Percentiles rank a stretch among this genome's conserved stretches.
Evolutionary conservation across 2,888 invertebrate genomes (phyloP).

Genomic region (Meganola albula): DNA sequence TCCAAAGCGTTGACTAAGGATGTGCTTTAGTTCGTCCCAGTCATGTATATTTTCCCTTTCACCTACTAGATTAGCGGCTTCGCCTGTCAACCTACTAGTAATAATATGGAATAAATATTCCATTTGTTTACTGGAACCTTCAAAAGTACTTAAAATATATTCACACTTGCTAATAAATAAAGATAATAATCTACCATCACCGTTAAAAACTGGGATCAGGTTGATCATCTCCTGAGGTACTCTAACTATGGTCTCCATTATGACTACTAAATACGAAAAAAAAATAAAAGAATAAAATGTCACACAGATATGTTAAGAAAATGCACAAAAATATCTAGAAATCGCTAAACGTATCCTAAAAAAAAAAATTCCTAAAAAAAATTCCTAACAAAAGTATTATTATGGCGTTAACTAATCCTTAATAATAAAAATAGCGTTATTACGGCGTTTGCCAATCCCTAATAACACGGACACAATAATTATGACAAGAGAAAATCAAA

Average conservation of each 20-base stretch:
- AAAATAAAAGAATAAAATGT: no score
- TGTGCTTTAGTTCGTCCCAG: neutral
- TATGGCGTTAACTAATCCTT: no score
- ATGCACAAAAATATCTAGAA: no score
- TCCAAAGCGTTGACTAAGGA: neutral
- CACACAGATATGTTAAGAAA: no score
- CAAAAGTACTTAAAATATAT: neutral
- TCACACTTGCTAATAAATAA: constrained; percentile 1
- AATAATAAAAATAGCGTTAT: no score
- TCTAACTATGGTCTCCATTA: neutral
- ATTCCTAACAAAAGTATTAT: no score
- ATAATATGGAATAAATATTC: neutral
- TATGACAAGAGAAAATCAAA: no score
- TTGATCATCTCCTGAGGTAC: neutral
- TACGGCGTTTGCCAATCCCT: no score
- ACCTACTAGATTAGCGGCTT: constrained; percentile 2
- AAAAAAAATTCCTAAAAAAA: no score
- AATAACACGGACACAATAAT: no score
- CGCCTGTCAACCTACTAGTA: constrained; percentile 1
- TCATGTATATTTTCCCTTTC: neutral
- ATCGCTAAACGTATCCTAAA: no score
- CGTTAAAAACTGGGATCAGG: neutral
- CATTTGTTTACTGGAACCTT: neutral
- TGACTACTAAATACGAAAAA: no score
- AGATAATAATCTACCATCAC: neutral